phyloP scores from a whole-genome alignment of 92 coral and sea anemone species.

The Blastomussa wellsi region DNA sequence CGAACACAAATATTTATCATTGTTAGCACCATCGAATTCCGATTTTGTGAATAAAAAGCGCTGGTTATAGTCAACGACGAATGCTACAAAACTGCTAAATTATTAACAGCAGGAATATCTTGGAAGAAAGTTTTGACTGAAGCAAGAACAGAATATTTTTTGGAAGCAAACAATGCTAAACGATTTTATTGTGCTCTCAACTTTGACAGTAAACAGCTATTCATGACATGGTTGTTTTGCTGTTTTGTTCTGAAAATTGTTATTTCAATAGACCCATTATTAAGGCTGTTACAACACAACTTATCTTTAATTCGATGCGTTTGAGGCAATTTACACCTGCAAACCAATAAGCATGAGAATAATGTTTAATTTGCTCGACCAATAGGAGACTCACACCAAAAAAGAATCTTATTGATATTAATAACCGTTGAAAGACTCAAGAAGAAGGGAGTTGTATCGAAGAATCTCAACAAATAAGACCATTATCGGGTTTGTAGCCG shows the following conservation, averaged over 20 bases:
- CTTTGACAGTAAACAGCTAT: neutral
- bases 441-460: constrained; percentile 4
- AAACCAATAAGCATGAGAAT: constrained; percentile 10
- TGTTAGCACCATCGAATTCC: neutral
- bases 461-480: neutral
- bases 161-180: neutral
- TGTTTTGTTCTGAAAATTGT: neutral
- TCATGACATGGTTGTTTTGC: neutral
- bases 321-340: constrained; percentile 44
- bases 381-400: constrained; percentile 2
- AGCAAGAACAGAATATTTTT: neutral
- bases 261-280: constrained; percentile 26
- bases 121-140: constrained; percentile 16
- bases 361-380: constrained; percentile 21
- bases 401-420: constrained; percentile 18
- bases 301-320: constrained; percentile 30
- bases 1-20: neutral
- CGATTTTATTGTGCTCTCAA: neutral
- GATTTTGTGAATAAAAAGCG: neutral
- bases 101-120: constrained; percentile 24
- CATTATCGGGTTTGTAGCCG: neutral
- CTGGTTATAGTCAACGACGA: neutral
- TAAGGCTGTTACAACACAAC: constrained; percentile 8
- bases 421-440: constrained; percentile 3
- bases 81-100: constrained; percentile 13